Base-by-base conservation (phyloP, 1,140 invertebrate species). In the Pseudomyrmex dendroicus region DNA sequence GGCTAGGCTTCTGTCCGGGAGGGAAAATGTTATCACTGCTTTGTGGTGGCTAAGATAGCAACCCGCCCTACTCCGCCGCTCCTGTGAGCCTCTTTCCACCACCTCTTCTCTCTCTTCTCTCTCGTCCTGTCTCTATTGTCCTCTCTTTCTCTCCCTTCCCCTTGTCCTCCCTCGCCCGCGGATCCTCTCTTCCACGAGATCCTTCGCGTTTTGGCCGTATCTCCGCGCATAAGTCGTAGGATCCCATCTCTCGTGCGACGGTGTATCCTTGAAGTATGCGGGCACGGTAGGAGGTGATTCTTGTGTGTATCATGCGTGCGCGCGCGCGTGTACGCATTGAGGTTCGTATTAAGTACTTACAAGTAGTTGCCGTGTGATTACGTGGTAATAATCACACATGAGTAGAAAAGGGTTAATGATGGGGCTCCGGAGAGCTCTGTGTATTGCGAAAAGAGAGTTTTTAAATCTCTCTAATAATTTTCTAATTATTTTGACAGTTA, bases 21-120 rank as follows among this genome's bases (percentile, higher is more conserved):
- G 93, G 93, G 93, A 94, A 94, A 94, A 94, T 94, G 93, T 94
- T 94, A 94, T 94, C 94, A 94, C 93, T 94, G 93, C 94, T 94
- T 94, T 94, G 94, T 94, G 93, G 93, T 92, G 92, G 91, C 92
- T 94, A 94, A 94, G 93, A 94, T 94, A 94, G 92, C 93, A 94
- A 91, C 91, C 90, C 91, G 87, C 89, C 86, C 86, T 88, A 86
- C 91, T 87, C 86, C 83, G 83, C 68, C 82, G 63, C 84, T 82
- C 62, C 87, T 77, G 62, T 74, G 46, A 86, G 61, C 83, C 84
- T 82, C 88, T 82, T 85, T 86, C 85, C 77, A n/a, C 44, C 85
- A 74, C 85, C 73, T 66, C 52, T 61, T 64, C 54, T 67, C 59
- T 66, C 70, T 84, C 80, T 61, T 67, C 59, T 50, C 62, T 35